phyloP scores from a whole-genome alignment of 2,888 invertebrate genomes.

The Dryobotodes eremita region DNA sequence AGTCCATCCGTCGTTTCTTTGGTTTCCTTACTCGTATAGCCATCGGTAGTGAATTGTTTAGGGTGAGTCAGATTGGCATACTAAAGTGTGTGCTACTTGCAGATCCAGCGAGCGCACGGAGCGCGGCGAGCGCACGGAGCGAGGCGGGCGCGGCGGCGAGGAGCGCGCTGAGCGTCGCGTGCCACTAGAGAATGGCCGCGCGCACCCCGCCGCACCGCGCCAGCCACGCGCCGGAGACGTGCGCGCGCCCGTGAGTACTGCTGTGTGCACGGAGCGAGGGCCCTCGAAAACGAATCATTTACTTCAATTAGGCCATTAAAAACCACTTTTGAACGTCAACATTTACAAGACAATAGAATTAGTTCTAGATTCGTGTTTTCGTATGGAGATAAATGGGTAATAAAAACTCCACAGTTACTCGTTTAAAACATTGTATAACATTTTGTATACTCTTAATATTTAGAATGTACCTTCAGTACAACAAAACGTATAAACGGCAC shows the following conservation, averaged over 20 bases:
- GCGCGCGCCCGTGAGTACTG: conserved; percentile 29
- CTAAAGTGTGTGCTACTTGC: not conserved
- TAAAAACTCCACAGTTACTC: too few species aligned
- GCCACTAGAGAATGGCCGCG: conserved; percentile 84
- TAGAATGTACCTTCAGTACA: too few species aligned
- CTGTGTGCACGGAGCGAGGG: too few species aligned
- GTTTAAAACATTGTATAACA: too few species aligned
- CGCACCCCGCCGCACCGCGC: conserved; percentile 71
- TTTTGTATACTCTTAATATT: too few species aligned
- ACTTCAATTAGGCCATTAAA: too few species aligned
- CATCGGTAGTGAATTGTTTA: not conserved
- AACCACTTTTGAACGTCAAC: too few species aligned
- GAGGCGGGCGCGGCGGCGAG: conserved; percentile 44
- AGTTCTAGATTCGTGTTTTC: too few species aligned
- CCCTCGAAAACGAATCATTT: too few species aligned
- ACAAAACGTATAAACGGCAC: too few species aligned
- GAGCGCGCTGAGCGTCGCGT: conserved; percentile 67
- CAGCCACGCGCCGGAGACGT: conserved; percentile 35
- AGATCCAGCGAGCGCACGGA: conserved; percentile 76
- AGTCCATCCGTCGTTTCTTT: not conserved
- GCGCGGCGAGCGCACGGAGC: conserved; percentile 42
- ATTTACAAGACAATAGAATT: too few species aligned
- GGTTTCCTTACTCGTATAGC: not conserved
- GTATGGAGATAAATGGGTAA: too few species aligned
- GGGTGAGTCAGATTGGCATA: not conserved